Base-by-base conservation (phyloP, 2,113 vertebrate species). In the Phylloscopus trochilus region DNA sequence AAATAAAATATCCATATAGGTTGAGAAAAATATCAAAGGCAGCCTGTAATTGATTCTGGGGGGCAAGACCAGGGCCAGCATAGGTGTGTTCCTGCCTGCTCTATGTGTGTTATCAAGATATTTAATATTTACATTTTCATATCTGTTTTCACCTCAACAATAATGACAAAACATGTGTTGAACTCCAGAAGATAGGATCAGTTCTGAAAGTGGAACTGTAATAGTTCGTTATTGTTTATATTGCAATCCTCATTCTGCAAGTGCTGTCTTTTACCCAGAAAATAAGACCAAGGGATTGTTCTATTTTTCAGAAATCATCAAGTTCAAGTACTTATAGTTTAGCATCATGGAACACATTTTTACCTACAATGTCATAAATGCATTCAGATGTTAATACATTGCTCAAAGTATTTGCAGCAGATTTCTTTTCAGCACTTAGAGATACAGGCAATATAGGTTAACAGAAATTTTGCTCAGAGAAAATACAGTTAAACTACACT, bases 21-120 rank as follows among this genome's bases (percentile, higher is more conserved):
- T 95, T 94, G 69, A 97, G 95, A 90, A 95, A 96, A 95, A 93
- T 95, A 95, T 95, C 89, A 89, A 92, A 96, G 90, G 84, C 30
- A 3, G 95, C 76, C 83, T 97, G 93, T 76, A 90, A 90, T 64
- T 78, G 93, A 92, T 77, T 92, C 49, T 74, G 76, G 39, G 76
- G 75, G 70, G 43, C 72, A 82, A 90, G 90, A 75, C 14, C 28
- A 74, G 74, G 69, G 52, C 69, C 75, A 70, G 68, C 81, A 89
- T 80, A 95, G 92, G 93, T 95, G 46, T 31, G 4, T 83, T 73
- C 49, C 37, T 91, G 84, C 44, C 55, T 88, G 47, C 59, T 73
- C 4, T 70, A 4, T 68, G 33, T 76, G 55, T 90, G 19, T 87
- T 89, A 44, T 70, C 35, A n/a, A 83, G 68, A 27, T 77, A 72